A percentile compares a stretch with the other conserved stretches of the same genome.
These are phyloP conservation scores for Alca torda DNA, from an alignment of 2,797 vertebrate genomes.

Conservation along the genomic window DNA sequence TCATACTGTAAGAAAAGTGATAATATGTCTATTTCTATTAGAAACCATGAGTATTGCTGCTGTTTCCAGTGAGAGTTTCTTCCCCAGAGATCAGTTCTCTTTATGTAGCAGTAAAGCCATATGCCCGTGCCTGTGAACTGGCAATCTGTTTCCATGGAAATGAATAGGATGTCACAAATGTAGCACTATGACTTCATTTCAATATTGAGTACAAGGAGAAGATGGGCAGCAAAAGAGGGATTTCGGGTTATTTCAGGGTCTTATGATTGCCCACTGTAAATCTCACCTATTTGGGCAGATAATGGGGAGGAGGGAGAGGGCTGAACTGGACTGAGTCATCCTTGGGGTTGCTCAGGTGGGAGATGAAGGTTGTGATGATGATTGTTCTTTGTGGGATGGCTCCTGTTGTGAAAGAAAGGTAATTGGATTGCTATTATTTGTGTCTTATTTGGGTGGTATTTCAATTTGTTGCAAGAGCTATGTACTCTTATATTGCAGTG, in stretches of 20 bases:
- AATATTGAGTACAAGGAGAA: background rate
- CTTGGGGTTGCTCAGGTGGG: background rate
- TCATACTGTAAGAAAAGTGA: background rate
- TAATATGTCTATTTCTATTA: background rate
- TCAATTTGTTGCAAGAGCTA: background rate
- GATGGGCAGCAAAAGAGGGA: background rate
- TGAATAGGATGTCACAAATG: constrained; percentile 45
- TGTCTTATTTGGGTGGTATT: background rate
- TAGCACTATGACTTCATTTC: constrained; percentile 23
- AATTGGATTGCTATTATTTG: background rate
- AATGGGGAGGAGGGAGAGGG: background rate
- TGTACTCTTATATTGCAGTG: background rate
- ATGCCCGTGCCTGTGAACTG: background rate
- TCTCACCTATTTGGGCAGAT: background rate
- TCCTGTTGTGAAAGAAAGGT: background rate
- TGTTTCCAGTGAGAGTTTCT: background rate
- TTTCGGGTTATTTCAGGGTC: background rate
- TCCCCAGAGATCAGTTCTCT: background rate
- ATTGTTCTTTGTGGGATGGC: background rate
- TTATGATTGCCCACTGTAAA: background rate
- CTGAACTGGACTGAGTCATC: background rate
- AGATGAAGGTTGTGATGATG: background rate
- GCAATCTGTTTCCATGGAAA: constrained; percentile 64
- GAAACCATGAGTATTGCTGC: background rate
- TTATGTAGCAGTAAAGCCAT: constrained; percentile 8